Base-by-base conservation (phyloP, 2,113 vertebrate species). In the Erinaceus europaeus region DNA sequence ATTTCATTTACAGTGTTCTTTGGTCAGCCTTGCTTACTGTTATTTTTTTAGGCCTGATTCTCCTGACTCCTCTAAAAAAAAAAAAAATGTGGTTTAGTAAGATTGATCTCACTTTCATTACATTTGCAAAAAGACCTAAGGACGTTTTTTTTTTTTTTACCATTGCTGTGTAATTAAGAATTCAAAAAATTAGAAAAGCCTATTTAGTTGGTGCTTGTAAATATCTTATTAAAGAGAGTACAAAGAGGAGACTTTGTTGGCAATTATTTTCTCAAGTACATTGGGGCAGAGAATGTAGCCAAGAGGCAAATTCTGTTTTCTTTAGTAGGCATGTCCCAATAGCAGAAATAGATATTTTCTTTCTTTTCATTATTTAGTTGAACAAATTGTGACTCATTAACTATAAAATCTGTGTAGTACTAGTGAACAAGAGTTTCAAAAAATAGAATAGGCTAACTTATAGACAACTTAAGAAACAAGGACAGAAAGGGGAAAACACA, bases 111-210 rank as follows among this genome's bases (percentile, higher is more conserved):
- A 53, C 2, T 61, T 18, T 85, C 14, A 75, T 13, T 84, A 77
- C 8, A 76, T 76, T 81, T 81, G 50, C 21, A 85, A 36, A 40
- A 90, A 53, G 59, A 67, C 64, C 21, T 85, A 20, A 25, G 62
- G 23, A 65, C 81, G 52, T n/a, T n/a, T n/a, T n/a, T n/a, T n/a
- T n/a, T n/a, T 65, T 61, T 68, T 32, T 65, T 81, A 55, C 29
- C 29, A 59, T 59, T 62, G 77, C 69, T 61, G 61, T 74, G 48
- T n/a, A n/a, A n/a, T n/a, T 62, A 85, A 36, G 27, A 84, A 76
- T 92, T 84, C 72, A n/a, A 23, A 52, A 86, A 59, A 38, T 78
- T 78, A 68, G 12, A 53, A 89, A 82, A 79, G 32, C 29, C 8
- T 55, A 13, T 52, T 61, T n/a, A n/a, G n/a, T n/a, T n/a, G n/a